These are phyloP conservation scores for Sarcophaga carnaria DNA, from an alignment of 2,888 invertebrate species.

Conservation along the genomic window DNA sequence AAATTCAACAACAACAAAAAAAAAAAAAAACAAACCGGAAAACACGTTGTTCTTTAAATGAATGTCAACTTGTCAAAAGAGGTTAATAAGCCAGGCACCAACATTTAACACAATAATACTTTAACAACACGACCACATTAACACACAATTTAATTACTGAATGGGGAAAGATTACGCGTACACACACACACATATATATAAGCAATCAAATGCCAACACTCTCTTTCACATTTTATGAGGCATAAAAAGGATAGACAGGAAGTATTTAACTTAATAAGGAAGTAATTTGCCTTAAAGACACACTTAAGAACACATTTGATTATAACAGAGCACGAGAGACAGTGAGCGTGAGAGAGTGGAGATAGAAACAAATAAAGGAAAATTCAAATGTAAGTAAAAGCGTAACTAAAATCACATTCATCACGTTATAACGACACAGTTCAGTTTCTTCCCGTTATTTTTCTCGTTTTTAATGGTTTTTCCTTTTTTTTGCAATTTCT, in stretches of 20 bases:
- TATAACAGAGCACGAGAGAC: not conserved
- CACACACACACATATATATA: constrained; percentile 25
- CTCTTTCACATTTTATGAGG: too few species aligned
- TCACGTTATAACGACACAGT: constrained; percentile 45
- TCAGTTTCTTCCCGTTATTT: constrained; percentile 21
- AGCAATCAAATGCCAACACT: not conserved
- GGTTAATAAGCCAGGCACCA: constrained; percentile 49
- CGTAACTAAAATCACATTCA: constrained; percentile 48
- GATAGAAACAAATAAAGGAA: constrained; percentile 13
- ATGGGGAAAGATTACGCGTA: not conserved
- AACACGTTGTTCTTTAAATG: constrained; percentile 35
- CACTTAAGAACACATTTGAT: constrained; percentile 10
- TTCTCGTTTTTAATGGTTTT: constrained; percentile 37
- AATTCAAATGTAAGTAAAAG: constrained; percentile 4
- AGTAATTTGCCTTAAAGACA: constrained; percentile 48
- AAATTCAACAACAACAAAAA: constrained; percentile 6
- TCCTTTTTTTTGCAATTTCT: not conserved
- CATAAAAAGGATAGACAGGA: constrained; percentile 36
- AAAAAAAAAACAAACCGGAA: not conserved
- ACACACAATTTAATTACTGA: not conserved
- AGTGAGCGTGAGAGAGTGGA: constrained; percentile 1
- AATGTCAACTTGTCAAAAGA: constrained; percentile 48
- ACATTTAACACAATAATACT: constrained; percentile 33
- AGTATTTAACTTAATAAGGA: constrained; percentile 60
- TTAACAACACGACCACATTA: constrained; percentile 46